phyloP scores from a whole-genome alignment of 2,888 invertebrate species.

The Oscheius sp. region DNA sequence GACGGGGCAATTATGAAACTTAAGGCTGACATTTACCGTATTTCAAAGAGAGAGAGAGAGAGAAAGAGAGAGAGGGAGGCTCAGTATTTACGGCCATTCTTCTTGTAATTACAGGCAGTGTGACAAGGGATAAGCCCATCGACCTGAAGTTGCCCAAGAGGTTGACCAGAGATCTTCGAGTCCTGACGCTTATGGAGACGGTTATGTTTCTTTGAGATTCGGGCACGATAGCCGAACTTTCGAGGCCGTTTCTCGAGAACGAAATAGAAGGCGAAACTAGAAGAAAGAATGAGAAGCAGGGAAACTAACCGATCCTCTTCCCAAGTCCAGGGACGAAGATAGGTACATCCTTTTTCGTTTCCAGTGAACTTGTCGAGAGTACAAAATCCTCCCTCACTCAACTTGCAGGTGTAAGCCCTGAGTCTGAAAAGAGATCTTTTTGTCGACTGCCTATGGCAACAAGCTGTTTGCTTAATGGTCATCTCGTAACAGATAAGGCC shows the following conservation, averaged over 20 bases:
- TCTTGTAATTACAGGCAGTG: slow-evolving; percentile 30
- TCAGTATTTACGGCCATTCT: not conserved
- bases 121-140: slow-evolving; percentile 37
- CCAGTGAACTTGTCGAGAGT: slow-evolving; percentile 46
- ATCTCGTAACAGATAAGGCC: not conserved
- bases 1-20: not conserved
- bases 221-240: slow-evolving; percentile 34
- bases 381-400: slow-evolving; percentile 51
- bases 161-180: slow-evolving; percentile 11
- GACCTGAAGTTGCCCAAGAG: slow-evolving; percentile 31
- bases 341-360: slow-evolving; percentile 41
- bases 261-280: slow-evolving; percentile 56
- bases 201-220: slow-evolving; percentile 26
- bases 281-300: slow-evolving; percentile 5
- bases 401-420: slow-evolving; percentile 49
- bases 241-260: slow-evolving; percentile 48
- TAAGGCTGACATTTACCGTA: not conserved
- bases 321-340: slow-evolving; percentile 45
- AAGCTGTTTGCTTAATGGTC: slow-evolving; percentile 14
- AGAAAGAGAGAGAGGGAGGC: not conserved
- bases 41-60: not conserved
- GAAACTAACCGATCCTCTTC: slow-evolving; percentile 33
- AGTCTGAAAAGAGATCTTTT: slow-evolving; percentile 42
- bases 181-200: slow-evolving; percentile 30
- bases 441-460: slow-evolving; percentile 9